Base-by-base conservation (phyloP, 2,888 invertebrate genomes). In the Agonopterix heracliana region DNA sequence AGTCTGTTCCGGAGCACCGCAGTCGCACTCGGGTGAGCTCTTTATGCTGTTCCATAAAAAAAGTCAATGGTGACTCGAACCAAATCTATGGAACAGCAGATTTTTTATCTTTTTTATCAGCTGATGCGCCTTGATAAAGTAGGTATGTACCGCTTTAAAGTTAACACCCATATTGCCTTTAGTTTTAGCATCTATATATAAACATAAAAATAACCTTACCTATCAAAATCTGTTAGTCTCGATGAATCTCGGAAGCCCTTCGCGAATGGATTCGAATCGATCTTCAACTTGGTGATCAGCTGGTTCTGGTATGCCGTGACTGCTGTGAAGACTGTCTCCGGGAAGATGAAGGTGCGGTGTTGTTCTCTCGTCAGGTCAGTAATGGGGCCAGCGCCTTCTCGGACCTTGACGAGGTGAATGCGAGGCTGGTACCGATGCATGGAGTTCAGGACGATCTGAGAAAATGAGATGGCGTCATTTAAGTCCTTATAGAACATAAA, bases 221-320 rank as follows among this genome's bases (percentile, higher is more conserved):
- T 93, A 88, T 97, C 97, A 81, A 96, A 96, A 81, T 98, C 97
- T 46, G 96, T 96, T 56, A 98, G 92, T 66, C 98, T 91, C 43
- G 97, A 97, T 9, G 98, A 98, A 84, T 98, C 98, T 65, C 98
- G 90, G 83, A 98, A 98, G 48, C 98, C 98, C 89, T 98, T 98
- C 57, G 98, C 98, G 79, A 98, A 98, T 48, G 98, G 98, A 81
- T 98, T 98, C 77, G 97, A 97, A 90, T 98, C 98, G 70, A 98
- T 98, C 90, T 98, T 98, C 79, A 98, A 89, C 83, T 98, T 98
- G 48, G 98, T 98, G 74, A 98, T 98, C 91, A 98, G 92, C 89
- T 99, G 99, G 89, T 99, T 99, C 89, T 99, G 99, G 90, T 99
- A 99, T 36, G 99, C 99, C 38, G 99, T 99, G 62, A 99, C 99